These are phyloP conservation scores for Pentamera pediparva DNA, from an alignment of 53 echinoderm and acorn worm species.

Conservation along the genomic window DNA sequence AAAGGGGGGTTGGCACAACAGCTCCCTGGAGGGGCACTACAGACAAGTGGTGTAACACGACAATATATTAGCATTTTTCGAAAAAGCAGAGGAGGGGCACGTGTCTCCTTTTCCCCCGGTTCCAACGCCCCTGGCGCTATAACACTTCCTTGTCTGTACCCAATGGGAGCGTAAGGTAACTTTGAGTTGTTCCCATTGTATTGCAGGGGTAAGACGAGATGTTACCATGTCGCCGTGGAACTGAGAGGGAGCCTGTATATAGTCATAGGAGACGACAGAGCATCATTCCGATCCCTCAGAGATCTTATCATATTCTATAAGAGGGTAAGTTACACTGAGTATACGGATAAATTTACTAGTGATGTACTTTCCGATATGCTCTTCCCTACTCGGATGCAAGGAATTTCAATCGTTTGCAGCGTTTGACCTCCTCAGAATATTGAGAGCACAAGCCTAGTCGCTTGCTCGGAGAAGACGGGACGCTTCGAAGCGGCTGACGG, in stretches of 20 bases:
- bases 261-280: slow-evolving; percentile 22
- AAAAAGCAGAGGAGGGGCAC: no score
- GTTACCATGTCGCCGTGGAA: slow-evolving; percentile 25
- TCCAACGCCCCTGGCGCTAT: no score
- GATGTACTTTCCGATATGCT: background rate
- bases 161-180: no score
- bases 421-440: no score
- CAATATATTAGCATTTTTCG: no score
- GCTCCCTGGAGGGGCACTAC: background rate
- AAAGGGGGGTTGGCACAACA: background rate
- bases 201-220: slow-evolving; percentile 15
- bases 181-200: no score
- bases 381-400: background rate
- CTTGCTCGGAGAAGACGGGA: no score
- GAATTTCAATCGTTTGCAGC: no score
- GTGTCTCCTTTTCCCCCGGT: background rate
- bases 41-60: no score
- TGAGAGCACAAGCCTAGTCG: no score
- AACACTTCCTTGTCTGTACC: no score
- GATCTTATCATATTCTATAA: slow-evolving; percentile 22
- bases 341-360: background rate
- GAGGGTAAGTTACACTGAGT: background rate
- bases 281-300: slow-evolving; percentile 11
- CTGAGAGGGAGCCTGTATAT: slow-evolving; percentile 18
- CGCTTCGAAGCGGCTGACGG: no score